Conservation (phyloP, 2,888 invertebrate genomes). For the Mycalesis mineus region DNA sequence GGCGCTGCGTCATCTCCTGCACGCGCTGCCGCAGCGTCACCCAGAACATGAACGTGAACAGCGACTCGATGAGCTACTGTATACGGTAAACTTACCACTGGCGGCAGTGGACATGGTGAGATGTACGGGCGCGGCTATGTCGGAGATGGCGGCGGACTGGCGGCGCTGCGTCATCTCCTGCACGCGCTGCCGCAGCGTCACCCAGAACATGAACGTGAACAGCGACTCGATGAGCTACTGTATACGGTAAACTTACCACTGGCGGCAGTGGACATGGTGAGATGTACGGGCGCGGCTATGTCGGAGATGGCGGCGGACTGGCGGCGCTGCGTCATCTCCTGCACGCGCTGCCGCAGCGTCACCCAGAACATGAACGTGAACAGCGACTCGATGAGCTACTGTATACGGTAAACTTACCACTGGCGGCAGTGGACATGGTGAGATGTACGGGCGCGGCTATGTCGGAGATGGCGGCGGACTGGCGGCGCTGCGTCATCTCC, state of each 20-base stretch:
- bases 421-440: constrained; percentile 84
- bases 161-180: constrained; percentile 85
- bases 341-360: constrained; percentile 88
- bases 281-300: constrained; percentile 87
- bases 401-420: constrained; percentile 79
- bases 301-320: constrained; percentile 83
- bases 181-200: constrained; percentile 89
- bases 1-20: constrained; percentile 84
- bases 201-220: constrained; percentile 34
- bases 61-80: constrained; percentile 42
- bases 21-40: constrained; percentile 90
- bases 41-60: too few relatives aligned
- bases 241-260: constrained; percentile 57
- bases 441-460: constrained; percentile 89
- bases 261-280: constrained; percentile 85
- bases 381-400: constrained; percentile 83
- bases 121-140: constrained; percentile 88
- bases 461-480: constrained; percentile 83
- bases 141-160: constrained; percentile 82
- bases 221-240: constrained; percentile 42
- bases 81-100: constrained; percentile 57
- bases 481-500: constrained; percentile 83
- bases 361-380: constrained; percentile 51
- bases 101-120: constrained; percentile 86
- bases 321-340: constrained; percentile 84